phyloP scores from a whole-genome alignment of 2,113 vertebrate genomes.

The Epinephelus fuscoguttatus region DNA sequence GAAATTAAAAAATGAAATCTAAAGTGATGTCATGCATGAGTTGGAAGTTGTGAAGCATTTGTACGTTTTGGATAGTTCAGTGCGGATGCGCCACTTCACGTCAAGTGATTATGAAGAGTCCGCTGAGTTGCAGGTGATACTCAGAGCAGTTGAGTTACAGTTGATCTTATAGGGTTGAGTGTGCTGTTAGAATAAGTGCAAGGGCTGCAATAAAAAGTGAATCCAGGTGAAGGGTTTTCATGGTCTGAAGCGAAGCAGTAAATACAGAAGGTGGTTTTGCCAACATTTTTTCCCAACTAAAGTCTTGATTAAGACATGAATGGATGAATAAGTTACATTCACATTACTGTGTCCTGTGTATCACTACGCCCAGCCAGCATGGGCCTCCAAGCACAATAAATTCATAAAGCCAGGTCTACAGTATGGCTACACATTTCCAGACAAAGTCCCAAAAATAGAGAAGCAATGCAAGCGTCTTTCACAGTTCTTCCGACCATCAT shows the following conservation, averaged over 20 bases:
- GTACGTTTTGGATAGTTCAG: slow-evolving; percentile 3
- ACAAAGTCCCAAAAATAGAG: no score
- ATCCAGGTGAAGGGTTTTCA: not conserved
- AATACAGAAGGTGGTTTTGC: not conserved
- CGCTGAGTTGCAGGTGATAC: slow-evolving; percentile 30
- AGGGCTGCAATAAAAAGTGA: not conserved
- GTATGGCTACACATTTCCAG: no score
- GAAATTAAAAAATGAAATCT: not conserved
- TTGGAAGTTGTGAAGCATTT: not conserved
- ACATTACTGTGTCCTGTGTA: no score
- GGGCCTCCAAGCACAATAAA: no score
- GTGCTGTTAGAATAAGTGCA: not conserved
- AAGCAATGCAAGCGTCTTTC: no score
- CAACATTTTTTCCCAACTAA: not conserved
- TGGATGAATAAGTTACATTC: no score
- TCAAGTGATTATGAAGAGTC: slow-evolving; percentile 40
- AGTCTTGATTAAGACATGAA: no score
- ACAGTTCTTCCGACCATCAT: no score
- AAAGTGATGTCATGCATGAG: not conserved
- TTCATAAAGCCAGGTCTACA: no score
- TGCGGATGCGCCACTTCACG: slow-evolving; percentile 20
- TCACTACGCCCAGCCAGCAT: no score
- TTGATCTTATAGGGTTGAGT: slow-evolving; percentile 22
- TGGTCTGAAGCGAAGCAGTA: not conserved
- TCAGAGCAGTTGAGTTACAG: slow-evolving; percentile 13